A percentile compares a stretch with the other conserved stretches of the same genome.
These are phyloP conservation scores for Zoanthus sansibaricus DNA, from an alignment of 92 coral and sea anemone genomes.

Conservation along the genomic window DNA sequence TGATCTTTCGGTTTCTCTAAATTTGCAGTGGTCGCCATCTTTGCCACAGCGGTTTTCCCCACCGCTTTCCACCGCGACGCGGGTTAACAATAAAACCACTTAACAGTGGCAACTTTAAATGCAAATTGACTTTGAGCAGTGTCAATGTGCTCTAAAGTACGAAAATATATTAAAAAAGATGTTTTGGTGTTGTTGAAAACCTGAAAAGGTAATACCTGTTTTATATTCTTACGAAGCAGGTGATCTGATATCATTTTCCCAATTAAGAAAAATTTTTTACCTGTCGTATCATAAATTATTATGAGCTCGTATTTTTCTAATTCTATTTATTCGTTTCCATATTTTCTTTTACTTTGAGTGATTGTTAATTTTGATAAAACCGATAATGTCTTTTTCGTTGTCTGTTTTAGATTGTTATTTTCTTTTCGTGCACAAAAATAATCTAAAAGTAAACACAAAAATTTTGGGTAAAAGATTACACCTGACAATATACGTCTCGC, in stretches of 20 bases:
- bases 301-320: not conserved
- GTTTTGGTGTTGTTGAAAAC: not conserved
- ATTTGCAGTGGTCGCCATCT: constrained; percentile 20
- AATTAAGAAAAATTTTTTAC: constrained; percentile 12
- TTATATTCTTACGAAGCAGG: constrained; percentile 41
- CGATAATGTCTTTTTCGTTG: not conserved
- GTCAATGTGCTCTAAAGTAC: constrained; percentile 3
- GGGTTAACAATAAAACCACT: not conserved
- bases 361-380: not conserved
- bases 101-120: not conserved
- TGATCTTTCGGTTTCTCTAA: not conserved
- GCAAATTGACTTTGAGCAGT: constrained; percentile 28
- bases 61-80: not conserved
- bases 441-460: too few species aligned
- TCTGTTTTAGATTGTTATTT: not conserved
- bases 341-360: too few species aligned
- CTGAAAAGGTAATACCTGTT: constrained; percentile 37
- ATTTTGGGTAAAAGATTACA: too few species aligned
- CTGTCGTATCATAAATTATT: not conserved
- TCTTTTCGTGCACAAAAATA: too few species aligned
- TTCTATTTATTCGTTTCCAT: not conserved
- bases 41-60: constrained; percentile 38
- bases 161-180: not conserved
- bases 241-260: constrained; percentile 27
- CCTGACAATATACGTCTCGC: not conserved